phyloP scores from a whole-genome alignment of 2,797 vertebrate species.

The Siniperca obscura region DNA sequence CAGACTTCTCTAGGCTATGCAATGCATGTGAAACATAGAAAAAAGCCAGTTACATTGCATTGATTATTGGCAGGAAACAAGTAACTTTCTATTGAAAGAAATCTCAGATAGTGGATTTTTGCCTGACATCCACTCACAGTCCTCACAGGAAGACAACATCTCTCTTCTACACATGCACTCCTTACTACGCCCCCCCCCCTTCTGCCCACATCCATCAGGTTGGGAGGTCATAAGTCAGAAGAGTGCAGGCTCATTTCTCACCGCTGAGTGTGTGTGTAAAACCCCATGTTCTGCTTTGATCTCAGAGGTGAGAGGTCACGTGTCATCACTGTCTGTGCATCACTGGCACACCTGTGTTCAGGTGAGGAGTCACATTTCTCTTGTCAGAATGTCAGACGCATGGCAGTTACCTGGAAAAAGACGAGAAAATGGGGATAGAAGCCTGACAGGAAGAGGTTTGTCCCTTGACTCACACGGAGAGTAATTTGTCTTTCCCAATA shows the following conservation, averaged over 20 bases:
- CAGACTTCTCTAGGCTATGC: neutral
- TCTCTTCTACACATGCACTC: neutral
- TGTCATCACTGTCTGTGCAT: slow-evolving; percentile 42
- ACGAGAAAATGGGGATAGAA: neutral
- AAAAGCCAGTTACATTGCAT: neutral
- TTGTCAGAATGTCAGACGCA: slow-evolving; percentile 6
- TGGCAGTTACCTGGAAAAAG: slow-evolving; percentile 2
- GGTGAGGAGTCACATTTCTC: slow-evolving; percentile 39
- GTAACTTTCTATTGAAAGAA: neutral
- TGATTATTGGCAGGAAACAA: neutral
- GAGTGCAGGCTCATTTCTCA: slow-evolving; percentile 45
- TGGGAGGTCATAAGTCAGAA: slow-evolving; percentile 51
- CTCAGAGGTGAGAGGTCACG: slow-evolving; percentile 61
- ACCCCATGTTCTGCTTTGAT: slow-evolving; percentile 62
- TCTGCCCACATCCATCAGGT: slow-evolving; percentile 36
- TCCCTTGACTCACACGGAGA: slow-evolving; percentile 31
- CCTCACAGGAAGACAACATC: neutral
- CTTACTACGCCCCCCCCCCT: neutral
- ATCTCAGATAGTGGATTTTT: neutral
- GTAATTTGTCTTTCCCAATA: slow-evolving; percentile 33
- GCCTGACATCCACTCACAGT: slow-evolving; percentile 7
- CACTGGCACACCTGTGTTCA: slow-evolving; percentile 58
- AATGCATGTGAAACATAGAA: neutral
- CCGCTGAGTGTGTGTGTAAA: slow-evolving; percentile 22
- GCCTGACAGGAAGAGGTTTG: slow-evolving; percentile 2